A percentile compares a stretch with the other conserved stretches of the same genome.
Evolutionary conservation across 2,797 vertebrate species (phyloP).

Genomic region (Hydrocynus forskahlii): DNA sequence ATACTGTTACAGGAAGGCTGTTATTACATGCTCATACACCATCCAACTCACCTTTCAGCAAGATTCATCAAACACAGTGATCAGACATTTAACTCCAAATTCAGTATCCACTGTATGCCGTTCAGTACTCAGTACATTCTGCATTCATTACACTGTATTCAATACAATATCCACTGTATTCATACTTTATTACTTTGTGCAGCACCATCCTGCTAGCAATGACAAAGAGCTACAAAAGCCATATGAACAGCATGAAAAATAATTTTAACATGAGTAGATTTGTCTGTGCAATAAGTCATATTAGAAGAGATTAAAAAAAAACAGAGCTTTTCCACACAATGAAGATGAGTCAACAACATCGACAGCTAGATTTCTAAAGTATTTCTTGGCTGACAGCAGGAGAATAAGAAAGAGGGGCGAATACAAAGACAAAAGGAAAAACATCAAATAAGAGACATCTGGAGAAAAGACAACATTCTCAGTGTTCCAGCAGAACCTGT

Average conservation of each 20-base stretch:
- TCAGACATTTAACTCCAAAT: background rate
- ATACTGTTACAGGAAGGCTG: too few relatives aligned
- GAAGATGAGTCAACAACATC: constrained; percentile 13
- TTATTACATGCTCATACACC: too few relatives aligned
- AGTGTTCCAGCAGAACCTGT: constrained; percentile 1
- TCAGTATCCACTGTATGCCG: background rate
- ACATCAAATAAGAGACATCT: background rate
- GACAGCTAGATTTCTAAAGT: constrained; percentile 15
- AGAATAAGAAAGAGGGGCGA: background rate
- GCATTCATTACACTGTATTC: constrained; percentile 16
- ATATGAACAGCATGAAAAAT: constrained; percentile 70
- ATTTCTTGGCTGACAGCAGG: constrained; percentile 8
- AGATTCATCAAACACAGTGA: too few relatives aligned
- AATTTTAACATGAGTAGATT: constrained; percentile 59
- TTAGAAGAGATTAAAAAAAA: constrained; percentile 54
- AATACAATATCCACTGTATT: background rate
- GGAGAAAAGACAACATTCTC: constrained; percentile 7
- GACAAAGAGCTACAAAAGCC: constrained; percentile 70
- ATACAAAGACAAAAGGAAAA: background rate
- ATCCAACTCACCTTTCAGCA: too few relatives aligned
- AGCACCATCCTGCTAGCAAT: constrained; percentile 70
- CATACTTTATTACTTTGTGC: constrained; percentile 74
- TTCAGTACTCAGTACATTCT: background rate
- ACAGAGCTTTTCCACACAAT: constrained; percentile 30
- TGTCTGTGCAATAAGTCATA: constrained; percentile 47